Base-by-base conservation (phyloP, 2,797 vertebrate species). In the Lagocephalus sceleratus region DNA sequence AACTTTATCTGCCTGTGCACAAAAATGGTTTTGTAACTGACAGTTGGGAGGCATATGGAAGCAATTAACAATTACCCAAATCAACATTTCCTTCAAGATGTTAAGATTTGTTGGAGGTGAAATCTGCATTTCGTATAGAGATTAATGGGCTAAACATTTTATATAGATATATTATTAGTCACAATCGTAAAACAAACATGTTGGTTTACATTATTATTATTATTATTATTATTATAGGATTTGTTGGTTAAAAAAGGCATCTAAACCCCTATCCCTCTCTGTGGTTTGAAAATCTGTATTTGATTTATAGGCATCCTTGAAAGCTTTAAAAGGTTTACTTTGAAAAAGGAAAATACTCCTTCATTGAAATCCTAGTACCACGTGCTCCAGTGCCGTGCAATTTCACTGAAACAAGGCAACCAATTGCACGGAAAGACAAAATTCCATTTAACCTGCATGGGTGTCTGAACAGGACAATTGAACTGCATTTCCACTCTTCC, bases 401-500 rank as follows among this genome's bases (percentile, higher is more conserved):
- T 59, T 71, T 48, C 47, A 62, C 54, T 58, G 35, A 67, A 51
- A 58, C 59, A 61, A 75, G 78, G 70, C 78, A 76, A 84, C 79
- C 84, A 29, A 70, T 50, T n/a, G 20, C 22, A 60, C 78, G 74
- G 77, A 82, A 56, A 19, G 19, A 45, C 47, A 62, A 22, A 23
- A 44, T 84, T 81, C 72, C 78, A 83, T 50, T 47, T 10, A 41
- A 62, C 44, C 44, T 60, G 45, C 35, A 56, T 70, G 70, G 72
- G 55, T 51, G 60, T 73, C 21, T 25, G 15, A 16, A 17, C 2
- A 15, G 51, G 52, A 66, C 12, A 73, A 68, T 72, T 53, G 7
- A 60, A 23, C 50, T 41, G 38, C 16, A 25, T 8, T 10, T 49
- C n/a, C 52, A n/a, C 12, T 0, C 29, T 16, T 48, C 16, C 51